Evolutionary conservation across 2,797 vertebrate genomes (phyloP).

Genomic region (Sorex maritimensis): DNA sequence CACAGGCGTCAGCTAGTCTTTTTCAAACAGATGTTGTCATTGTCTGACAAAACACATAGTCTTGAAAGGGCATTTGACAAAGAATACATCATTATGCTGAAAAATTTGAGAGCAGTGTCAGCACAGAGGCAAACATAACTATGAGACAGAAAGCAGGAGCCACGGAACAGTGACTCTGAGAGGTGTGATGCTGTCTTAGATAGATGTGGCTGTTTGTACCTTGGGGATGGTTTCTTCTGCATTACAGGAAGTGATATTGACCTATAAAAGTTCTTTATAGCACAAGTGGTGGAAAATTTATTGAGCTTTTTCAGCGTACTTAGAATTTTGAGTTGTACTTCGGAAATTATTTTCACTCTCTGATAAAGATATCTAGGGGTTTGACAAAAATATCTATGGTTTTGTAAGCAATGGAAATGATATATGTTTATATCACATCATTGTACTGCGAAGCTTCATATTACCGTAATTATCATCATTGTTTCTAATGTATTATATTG

Average conservation of each 20-base stretch:
- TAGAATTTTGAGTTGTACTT: background rate
- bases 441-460: background rate
- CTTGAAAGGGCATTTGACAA: slow-evolving; percentile 82
- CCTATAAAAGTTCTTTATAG: background rate
- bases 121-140: background rate
- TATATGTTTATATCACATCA: background rate
- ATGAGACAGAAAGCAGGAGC: background rate
- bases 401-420: background rate
- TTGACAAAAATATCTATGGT: too few relatives aligned
- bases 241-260: background rate
- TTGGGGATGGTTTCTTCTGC: background rate
- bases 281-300: background rate
- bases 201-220: background rate
- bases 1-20: slow-evolving; percentile 80
- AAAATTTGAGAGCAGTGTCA: background rate
- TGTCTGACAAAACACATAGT: slow-evolving; percentile 79
- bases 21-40: slow-evolving; percentile 84
- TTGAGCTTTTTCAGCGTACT: background rate
- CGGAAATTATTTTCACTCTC: slow-evolving; percentile 32
- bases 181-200: background rate
- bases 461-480: background rate
- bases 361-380: background rate
- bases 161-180: background rate
- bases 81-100: slow-evolving; percentile 30
- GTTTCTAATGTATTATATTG: too few relatives aligned